Conservation (phyloP, 2,888 invertebrate species). For the Oscheius sp. region DNA sequence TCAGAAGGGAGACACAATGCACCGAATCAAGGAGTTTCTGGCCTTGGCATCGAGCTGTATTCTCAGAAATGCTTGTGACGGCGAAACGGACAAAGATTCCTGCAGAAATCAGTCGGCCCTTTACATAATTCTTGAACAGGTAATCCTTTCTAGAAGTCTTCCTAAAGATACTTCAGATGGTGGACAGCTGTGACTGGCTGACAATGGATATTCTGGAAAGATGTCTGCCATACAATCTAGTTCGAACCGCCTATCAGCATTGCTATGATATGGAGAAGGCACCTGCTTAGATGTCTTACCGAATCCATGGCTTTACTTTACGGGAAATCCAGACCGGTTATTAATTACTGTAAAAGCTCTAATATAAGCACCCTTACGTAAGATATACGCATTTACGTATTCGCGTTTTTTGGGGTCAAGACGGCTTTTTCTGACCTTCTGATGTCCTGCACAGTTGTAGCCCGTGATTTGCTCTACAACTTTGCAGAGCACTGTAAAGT, state of each 20-base stretch:
- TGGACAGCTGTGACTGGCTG: slow-evolving; percentile 95
- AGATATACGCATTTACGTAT: too few species aligned
- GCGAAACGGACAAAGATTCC: slow-evolving; percentile 94
- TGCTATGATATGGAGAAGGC: slow-evolving; percentile 53
- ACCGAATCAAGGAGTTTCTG: slow-evolving; percentile 93
- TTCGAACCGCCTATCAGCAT: slow-evolving; percentile 93
- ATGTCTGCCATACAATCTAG: slow-evolving; percentile 97
- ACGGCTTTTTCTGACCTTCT: too few species aligned
- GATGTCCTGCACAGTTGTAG: too few species aligned
- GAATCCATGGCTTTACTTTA: neutral
- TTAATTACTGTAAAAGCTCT: neutral
- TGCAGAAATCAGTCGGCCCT: slow-evolving; percentile 91
- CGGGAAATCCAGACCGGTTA: neutral
- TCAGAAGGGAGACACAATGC: slow-evolving; percentile 94
- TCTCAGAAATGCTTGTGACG: slow-evolving; percentile 85
- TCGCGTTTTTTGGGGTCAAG: too few species aligned
- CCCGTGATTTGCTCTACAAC: too few species aligned
- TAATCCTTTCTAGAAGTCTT: neutral
- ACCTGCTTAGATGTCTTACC: neutral
- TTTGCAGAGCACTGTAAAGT: too few species aligned
- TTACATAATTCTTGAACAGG: slow-evolving; percentile 89
- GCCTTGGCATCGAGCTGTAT: slow-evolving; percentile 93
- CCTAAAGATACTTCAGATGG: slow-evolving; percentile 80
- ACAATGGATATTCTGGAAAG: slow-evolving; percentile 98
- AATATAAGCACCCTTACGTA: neutral